Conservation (phyloP, 2,888 invertebrate species). For the Nymphalis polychloros region DNA sequence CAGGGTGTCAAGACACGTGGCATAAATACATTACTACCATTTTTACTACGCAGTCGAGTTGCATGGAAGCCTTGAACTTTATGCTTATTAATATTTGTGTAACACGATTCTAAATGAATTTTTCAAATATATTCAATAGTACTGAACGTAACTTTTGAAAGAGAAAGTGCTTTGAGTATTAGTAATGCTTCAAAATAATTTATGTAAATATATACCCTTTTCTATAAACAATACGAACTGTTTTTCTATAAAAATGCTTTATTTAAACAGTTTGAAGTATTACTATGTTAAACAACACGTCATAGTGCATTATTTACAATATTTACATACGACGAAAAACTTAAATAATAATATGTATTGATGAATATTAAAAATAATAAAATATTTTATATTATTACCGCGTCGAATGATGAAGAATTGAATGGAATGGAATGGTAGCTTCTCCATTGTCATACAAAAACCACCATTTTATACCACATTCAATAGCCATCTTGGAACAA, state of each 20-base stretch:
- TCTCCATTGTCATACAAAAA: no score
- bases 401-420: no score
- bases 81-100: no score
- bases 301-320: no score
- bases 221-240: not conserved
- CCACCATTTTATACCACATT: no score
- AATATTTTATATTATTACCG: no score
- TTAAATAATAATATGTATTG: no score
- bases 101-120: not conserved
- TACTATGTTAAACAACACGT: not conserved
- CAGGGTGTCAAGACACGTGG: no score
- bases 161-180: constrained; percentile 18
- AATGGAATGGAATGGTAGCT: no score
- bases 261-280: not conserved
- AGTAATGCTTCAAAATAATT: not conserved
- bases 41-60: not conserved
- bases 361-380: no score
- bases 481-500: no score
- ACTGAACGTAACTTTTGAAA: constrained; percentile 15
- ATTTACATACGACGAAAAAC: no score
- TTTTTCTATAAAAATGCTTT: not conserved
- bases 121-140: constrained; percentile 5
- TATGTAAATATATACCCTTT: not conserved
- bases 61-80: constrained; percentile 3
- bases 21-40: not conserved